Percentiles rank a stretch among this genome's conserved stretches.
Evolutionary conservation across 2,888 invertebrate genomes (phyloP).

Genomic region (Microdon myrmicae): DNA sequence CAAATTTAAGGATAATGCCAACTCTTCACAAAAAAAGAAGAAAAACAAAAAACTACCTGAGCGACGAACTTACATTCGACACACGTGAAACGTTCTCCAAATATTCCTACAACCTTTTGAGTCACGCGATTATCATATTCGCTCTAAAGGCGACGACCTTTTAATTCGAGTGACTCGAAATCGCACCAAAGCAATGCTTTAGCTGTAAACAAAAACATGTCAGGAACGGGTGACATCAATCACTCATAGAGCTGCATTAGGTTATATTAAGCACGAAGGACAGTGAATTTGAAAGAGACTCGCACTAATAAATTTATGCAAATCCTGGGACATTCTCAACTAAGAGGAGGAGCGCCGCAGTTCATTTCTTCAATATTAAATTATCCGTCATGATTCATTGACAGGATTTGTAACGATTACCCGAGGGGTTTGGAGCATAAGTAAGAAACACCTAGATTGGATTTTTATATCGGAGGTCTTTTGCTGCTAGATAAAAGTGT

Average conservation of each 20-base stretch:
- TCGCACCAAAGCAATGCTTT: constrained; percentile 12
- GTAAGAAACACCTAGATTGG: no score
- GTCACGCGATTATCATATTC: constrained; percentile 38
- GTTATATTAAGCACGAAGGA: no score
- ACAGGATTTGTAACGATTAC: constrained; percentile 42
- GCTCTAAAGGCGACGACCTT: not conserved
- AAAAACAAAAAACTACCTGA: constrained; percentile 6
- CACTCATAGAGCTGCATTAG: no score
- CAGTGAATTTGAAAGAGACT: no score
- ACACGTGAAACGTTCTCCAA: constrained; percentile 32
- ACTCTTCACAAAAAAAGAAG: constrained; percentile 1
- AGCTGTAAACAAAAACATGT: constrained; percentile 4
- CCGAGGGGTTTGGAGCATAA: constrained; percentile 40
- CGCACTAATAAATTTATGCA: constrained; percentile 27
- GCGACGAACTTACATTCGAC: constrained; percentile 45
- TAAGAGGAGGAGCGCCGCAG: not conserved
- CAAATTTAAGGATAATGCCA: constrained; percentile 42
- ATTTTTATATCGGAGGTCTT: no score
- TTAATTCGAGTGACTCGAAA: not conserved
- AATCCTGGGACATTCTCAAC: constrained; percentile 19
- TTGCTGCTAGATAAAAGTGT: no score
- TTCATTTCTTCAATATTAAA: constrained; percentile 29
- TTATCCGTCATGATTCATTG: constrained; percentile 38
- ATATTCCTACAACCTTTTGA: constrained; percentile 12
- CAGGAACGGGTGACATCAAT: no score